Percentiles rank a stretch among this genome's conserved stretches.
These are phyloP conservation scores for Liasis olivaceus DNA, from an alignment of 2,797 vertebrate genomes.

Conservation along the genomic window DNA sequence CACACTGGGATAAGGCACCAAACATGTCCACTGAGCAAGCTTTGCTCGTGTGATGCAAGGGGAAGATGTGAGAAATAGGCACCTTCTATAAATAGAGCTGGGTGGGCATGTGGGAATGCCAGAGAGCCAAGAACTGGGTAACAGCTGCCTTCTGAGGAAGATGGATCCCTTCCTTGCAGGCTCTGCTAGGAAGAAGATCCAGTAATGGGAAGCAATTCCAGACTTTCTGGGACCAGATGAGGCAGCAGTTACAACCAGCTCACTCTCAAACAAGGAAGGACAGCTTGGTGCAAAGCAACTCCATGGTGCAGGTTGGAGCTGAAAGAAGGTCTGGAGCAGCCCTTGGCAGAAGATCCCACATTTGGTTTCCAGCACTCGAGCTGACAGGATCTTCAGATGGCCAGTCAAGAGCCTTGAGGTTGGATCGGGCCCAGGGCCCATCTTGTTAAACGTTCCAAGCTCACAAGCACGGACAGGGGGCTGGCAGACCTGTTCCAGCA, in stretches of 20 bases:
- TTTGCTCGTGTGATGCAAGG: conserved; percentile 56
- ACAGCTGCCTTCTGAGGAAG: conserved; percentile 56
- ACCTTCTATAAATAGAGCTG: conserved; percentile 60
- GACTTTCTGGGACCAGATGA: conserved; percentile 21
- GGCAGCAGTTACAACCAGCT: background rate
- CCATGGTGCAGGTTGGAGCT: background rate
- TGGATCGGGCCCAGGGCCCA: background rate
- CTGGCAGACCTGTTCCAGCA: background rate
- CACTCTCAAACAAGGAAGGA: background rate
- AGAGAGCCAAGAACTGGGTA: conserved; percentile 46
- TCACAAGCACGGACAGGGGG: background rate
- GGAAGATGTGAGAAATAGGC: conserved; percentile 64
- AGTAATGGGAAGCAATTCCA: conserved; percentile 56
- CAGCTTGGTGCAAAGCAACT: background rate
- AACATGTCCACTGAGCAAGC: conserved; percentile 46
- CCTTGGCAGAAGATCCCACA: background rate
- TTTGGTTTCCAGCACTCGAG: background rate
- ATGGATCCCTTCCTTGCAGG: background rate
- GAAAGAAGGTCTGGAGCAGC: background rate
- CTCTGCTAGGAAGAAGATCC: conserved; percentile 41
- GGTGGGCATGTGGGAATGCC: conserved; percentile 53
- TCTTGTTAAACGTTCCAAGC: background rate
- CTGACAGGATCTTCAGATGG: too few relatives aligned
- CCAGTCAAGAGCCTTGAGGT: background rate
- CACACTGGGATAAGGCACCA: conserved; percentile 30